Evolutionary conservation across 2,888 invertebrate genomes (phyloP), one percentile per base, ranked within the genome.

Genomic region (Lapara coniferarum): DNA sequence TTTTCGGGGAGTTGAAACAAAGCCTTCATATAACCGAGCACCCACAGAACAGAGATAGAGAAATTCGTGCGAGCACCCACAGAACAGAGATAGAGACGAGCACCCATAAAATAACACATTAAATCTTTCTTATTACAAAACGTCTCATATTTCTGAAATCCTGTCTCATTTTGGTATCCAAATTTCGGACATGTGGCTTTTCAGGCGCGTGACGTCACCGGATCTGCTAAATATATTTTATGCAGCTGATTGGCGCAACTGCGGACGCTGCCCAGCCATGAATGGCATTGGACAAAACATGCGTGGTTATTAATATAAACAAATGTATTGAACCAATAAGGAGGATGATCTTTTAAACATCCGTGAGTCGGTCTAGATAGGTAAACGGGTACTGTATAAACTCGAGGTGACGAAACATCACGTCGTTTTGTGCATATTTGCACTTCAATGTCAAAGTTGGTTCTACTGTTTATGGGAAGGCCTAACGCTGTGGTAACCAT

Each of bases 221-320:
- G 84, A 88, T 85, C 85, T 81, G 83, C 86, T 89, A 86, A 88
- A 89, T 85, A 86, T 88, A 87, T 85, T 63, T 16, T 19, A 55
- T 19, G 19, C 19, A 5, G 14, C 14, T 19, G 55, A 7, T 55
- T 30, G 57, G 25, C 25, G 57, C 37, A 37, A 37, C 30, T 14
- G 25, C 63, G 63, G 49, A 10, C 55, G 19, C 55, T 55, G 16
- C 46, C 49, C 63, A 49, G 49, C 46, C 12, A 19, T 13, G 19
- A 19, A 19, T 13, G 63, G 13, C 46, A 25, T 16, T 46, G 59
- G 59, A 59, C 59, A 59, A 59, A 68, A 52, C 68, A 44, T 37
- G 44, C 19, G 13, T 55, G n/a, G 16, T 13, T 66, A 14, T 25
- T 1, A 13, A 66, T 3, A 55, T 55, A 55, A 37, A 8, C 37